phyloP scores from a whole-genome alignment of 2,797 vertebrate genomes.

The Tarsius wallacei region DNA sequence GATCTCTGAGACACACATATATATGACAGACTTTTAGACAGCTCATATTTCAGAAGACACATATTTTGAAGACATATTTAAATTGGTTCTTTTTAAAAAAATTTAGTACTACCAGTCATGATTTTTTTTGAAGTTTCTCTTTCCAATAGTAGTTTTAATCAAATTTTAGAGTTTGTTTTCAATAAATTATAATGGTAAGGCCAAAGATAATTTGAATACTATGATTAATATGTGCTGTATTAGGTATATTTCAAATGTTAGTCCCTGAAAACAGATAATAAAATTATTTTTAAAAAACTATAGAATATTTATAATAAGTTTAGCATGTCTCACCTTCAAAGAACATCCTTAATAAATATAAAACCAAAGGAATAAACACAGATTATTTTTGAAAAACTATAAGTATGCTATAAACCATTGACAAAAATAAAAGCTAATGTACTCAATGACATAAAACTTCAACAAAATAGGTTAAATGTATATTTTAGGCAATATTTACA shows the following conservation, averaged over 20 bases:
- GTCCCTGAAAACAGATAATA: background rate
- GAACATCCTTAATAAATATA: conserved; percentile 29
- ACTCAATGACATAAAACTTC: background rate
- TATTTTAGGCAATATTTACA: background rate
- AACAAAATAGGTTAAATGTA: background rate
- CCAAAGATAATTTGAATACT: conserved; percentile 10
- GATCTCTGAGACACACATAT: background rate
- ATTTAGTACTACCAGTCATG: background rate
- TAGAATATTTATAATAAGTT: conserved; percentile 20
- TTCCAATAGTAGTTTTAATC: background rate
- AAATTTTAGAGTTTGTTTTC: background rate
- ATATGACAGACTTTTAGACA: background rate
- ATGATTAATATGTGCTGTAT: background rate
- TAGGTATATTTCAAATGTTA: background rate
- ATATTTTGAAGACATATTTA: background rate
- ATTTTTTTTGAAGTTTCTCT: background rate
- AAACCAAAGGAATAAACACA: background rate
- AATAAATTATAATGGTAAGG: conserved; percentile 20
- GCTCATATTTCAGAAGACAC: background rate
- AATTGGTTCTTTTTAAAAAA: background rate
- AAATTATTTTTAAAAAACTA: conserved; percentile 42
- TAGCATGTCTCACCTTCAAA: background rate
- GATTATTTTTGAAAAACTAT: background rate
- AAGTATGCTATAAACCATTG: background rate
- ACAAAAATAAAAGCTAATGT: background rate